Evolutionary conservation across 2,113 vertebrate genomes (phyloP).

Genomic region (Pyxicephalus adspersus): DNA sequence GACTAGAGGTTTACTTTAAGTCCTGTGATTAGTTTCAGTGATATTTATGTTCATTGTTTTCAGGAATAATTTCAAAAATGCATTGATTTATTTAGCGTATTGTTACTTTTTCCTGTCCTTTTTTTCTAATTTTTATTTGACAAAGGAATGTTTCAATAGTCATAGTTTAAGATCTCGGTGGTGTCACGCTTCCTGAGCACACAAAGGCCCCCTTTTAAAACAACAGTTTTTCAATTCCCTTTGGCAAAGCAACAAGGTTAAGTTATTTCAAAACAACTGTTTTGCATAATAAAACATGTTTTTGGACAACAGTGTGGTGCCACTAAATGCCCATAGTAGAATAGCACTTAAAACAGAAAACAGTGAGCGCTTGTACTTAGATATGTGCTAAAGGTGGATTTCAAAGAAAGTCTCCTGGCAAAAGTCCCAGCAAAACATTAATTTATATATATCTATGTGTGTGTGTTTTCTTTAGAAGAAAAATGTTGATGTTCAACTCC

Average conservation of each 20-base stretch:
- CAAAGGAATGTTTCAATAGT: conserved; percentile 54
- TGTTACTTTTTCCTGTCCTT: conserved; percentile 51
- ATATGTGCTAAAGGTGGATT: no score
- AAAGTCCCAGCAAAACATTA: no score
- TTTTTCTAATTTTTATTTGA: conserved; percentile 24
- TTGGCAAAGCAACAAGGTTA: conserved; percentile 48
- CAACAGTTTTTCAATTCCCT: conserved; percentile 48
- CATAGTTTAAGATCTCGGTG: conserved; percentile 50
- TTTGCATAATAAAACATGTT: conserved; percentile 36
- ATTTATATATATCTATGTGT: no score
- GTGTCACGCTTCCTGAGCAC: conserved; percentile 51
- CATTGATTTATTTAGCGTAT: conserved; percentile 49
- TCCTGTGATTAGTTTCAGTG: neutral
- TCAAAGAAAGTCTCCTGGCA: no score
- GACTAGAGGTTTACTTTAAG: neutral
- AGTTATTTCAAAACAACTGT: conserved; percentile 51
- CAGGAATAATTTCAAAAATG: conserved; percentile 49
- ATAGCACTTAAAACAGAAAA: no score
- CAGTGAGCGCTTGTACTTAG: no score
- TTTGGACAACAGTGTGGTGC: conserved; percentile 19
- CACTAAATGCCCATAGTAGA: neutral
- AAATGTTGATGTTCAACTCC: no score
- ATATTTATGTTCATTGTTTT: conserved; percentile 36
- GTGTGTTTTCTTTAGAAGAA: no score
- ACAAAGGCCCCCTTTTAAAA: conserved; percentile 54